Base-by-base conservation (phyloP, 1,140 invertebrate species). In the Drosophila insularis region DNA sequence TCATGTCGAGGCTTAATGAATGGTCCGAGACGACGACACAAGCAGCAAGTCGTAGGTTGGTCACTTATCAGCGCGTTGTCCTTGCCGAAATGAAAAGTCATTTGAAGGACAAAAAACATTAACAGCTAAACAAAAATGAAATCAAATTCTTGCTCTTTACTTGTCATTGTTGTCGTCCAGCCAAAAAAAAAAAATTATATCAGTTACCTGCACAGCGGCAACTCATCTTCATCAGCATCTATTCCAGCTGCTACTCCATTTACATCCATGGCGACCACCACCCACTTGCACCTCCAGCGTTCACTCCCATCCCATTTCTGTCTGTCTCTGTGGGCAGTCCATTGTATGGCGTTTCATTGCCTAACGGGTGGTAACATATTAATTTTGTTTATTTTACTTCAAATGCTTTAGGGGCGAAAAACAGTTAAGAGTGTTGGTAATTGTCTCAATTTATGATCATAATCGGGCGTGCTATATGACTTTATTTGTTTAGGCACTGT, bases 361-460 rank as follows among this genome's bases (percentile, higher is more conserved):
- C 56, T 65, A 17, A 35, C 35, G 78, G 81, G 70, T 66, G 81
- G 67, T 53, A 58, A 50, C 40, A 74, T 67, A 74, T 67, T 74
- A 71, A 74, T 85, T 78, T 74, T 73, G 59, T 74, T 70, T 77
- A 66, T 78, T 68, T 46, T 40, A 66, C 43, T 61, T 61, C 40
- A 40, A 46, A 37, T 37, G 11, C 43, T 58, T 68, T 13, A 23
- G 65, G 6, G 39, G 1, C 58, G 65, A 74, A 75, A 68, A 74
- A 58, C 64, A 59, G 65, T 68, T 68, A 63, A 63, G 56, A 63
- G 74, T 72, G 78, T 73, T 79, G 71, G 82, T 79, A 76, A 86
- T 81, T 72, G 79, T 61, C 68, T 5, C 53, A 63, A 72, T 72
- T 79, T 79, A 63, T 66, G 73, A 60, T 23, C 56, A 77, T 64